Conservation (phyloP, 2,113 vertebrate genomes). For the Platichthys stellatus region DNA sequence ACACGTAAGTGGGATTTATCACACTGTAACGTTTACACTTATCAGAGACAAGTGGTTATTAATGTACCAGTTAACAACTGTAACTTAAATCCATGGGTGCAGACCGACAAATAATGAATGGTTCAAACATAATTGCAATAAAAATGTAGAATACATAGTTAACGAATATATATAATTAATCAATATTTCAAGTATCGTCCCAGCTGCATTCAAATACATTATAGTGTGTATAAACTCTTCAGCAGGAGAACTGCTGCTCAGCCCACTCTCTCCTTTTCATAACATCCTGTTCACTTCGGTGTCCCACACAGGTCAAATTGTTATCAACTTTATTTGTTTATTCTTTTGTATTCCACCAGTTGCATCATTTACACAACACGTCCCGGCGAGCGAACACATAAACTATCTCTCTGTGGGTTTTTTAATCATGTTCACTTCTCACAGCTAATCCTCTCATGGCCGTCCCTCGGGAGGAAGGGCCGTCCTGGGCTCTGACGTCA, state of each 20-base stretch:
- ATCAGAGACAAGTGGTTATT: too few species aligned
- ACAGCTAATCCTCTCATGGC: constrained; percentile 47
- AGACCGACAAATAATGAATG: too few species aligned
- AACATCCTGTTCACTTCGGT: neutral
- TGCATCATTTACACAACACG: constrained; percentile 8
- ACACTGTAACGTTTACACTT: too few species aligned
- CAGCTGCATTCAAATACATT: neutral
- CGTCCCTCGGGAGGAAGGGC: constrained; percentile 51
- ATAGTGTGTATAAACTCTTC: neutral
- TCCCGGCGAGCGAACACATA: neutral
- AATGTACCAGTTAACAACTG: too few species aligned
- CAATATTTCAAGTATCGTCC: too few species aligned
- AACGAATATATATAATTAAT: too few species aligned
- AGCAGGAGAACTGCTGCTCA: neutral
- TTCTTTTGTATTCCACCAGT: neutral
- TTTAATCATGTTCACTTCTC: constrained; percentile 43
- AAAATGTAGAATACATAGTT: too few species aligned
- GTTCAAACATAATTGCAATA: too few species aligned
- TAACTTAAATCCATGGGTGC: too few species aligned
- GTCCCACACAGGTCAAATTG: constrained; percentile 14
- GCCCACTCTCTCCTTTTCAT: neutral
- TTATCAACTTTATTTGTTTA: neutral
- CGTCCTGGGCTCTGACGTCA: constrained; percentile 76
- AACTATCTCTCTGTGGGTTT: constrained; percentile 3
- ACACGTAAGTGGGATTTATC: too few species aligned